Conservation (phyloP, 2,797 vertebrate species). For the Lacerta viridis region DNA sequence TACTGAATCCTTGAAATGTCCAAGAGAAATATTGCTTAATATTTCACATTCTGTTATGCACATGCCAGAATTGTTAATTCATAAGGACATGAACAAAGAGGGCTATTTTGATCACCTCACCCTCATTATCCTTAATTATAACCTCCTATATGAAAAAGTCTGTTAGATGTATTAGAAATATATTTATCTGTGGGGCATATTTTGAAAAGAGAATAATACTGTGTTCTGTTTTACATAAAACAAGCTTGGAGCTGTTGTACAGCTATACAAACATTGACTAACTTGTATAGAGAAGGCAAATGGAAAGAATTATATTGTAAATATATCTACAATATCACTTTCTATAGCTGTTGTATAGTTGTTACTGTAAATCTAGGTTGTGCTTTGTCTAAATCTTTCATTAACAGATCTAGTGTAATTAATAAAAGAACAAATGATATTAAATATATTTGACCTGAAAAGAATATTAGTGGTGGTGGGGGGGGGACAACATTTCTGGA, state of each 20-base stretch:
- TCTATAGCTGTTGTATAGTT: rapidly evolving
- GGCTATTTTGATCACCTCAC: conserved; percentile 62
- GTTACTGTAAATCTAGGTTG: neutral
- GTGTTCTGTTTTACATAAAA: conserved; percentile 52
- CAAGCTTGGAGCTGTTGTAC: conserved; percentile 33
- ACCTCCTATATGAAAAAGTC: conserved; percentile 25
- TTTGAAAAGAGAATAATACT: conserved; percentile 33
- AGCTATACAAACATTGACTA: conserved; percentile 31
- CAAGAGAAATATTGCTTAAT: conserved; percentile 58
- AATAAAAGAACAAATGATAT: neutral
- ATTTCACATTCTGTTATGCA: conserved; percentile 53
- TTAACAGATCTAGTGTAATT: conserved; percentile 5
- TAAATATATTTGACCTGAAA: neutral
- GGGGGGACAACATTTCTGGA: neutral
- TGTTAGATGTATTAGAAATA: conserved; percentile 57
- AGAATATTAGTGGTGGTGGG: no score
- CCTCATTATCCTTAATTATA: conserved; percentile 64
- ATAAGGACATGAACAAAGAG: conserved; percentile 44
- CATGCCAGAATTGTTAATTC: conserved; percentile 43
- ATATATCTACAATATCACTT: neutral
- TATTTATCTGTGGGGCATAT: conserved; percentile 55
- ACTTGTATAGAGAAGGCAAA: conserved; percentile 25
- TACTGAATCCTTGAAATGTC: conserved; percentile 35
- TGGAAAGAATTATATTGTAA: conserved; percentile 24
- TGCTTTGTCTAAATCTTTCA: neutral